phyloP scores from a whole-genome alignment of 2,888 invertebrate species.

The Phorcus lineatus region DNA sequence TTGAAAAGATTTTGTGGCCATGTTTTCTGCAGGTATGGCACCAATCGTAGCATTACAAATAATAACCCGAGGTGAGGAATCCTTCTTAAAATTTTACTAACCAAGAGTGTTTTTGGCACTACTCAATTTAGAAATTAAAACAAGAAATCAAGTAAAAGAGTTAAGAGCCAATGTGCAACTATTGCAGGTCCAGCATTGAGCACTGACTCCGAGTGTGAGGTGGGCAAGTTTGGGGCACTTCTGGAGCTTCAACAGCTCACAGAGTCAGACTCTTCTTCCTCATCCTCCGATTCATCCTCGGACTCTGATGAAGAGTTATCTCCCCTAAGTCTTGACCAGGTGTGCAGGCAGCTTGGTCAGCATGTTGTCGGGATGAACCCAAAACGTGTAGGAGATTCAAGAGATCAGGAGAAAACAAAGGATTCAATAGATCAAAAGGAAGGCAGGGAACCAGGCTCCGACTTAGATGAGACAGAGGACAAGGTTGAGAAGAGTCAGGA shows the following conservation, averaged over 20 bases:
- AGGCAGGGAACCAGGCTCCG: constrained; percentile 13
- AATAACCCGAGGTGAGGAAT: no score
- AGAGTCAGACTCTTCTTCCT: not conserved
- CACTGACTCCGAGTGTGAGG: constrained; percentile 43
- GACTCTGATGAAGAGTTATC: constrained; percentile 27
- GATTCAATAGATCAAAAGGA: not conserved
- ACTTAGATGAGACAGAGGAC: not conserved
- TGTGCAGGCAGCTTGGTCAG: constrained; percentile 89
- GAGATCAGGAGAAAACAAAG: not conserved
- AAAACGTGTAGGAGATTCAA: constrained; percentile 38
- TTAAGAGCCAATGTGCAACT: no score
- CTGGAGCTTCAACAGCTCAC: constrained; percentile 82
- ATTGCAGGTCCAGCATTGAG: constrained; percentile 42
- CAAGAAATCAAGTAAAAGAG: no score
- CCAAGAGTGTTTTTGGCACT: no score
- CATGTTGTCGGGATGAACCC: constrained; percentile 85
- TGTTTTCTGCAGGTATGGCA: no score
- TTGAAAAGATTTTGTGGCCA: no score
- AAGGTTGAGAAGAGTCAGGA: constrained; percentile 32
- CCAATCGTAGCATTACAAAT: no score
- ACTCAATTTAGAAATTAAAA: no score
- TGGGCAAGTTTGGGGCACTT: constrained; percentile 90
- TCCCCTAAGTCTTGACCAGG: constrained; percentile 52
- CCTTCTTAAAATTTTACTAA: no score
- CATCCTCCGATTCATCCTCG: not conserved